phyloP scores from a whole-genome alignment of 1,140 invertebrate species.

The Drosophila trapezifrons region DNA sequence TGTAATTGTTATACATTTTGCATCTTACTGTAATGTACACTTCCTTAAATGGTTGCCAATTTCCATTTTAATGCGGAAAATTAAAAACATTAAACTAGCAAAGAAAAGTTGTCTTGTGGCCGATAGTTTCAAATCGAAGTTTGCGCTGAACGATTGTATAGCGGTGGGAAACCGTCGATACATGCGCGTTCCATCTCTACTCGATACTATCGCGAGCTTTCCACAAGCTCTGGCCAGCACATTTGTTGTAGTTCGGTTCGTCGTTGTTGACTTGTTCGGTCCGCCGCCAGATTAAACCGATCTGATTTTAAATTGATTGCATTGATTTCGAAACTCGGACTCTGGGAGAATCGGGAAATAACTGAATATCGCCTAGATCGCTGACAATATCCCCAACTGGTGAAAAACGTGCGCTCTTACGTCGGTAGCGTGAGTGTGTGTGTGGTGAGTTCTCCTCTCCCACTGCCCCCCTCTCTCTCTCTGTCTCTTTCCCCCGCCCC shows the following conservation, averaged over 20 bases:
- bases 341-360: constrained; percentile 20
- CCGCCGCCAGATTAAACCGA: constrained; percentile 26
- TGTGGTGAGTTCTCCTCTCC: constrained; percentile 70
- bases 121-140: neutral
- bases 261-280: constrained; percentile 25
- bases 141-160: neutral
- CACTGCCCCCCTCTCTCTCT: constrained; percentile 21
- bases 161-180: neutral
- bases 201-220: neutral
- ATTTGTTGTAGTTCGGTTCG: constrained; percentile 26
- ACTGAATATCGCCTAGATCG: constrained; percentile 7
- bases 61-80: too few species aligned
- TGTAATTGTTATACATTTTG: neutral
- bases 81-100: too few species aligned
- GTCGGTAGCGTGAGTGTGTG: constrained; percentile 54
- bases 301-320: constrained; percentile 19
- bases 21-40: too few species aligned
- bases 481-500: neutral
- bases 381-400: constrained; percentile 1
- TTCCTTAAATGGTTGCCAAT: too few species aligned
- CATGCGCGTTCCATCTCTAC: neutral
- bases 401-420: constrained; percentile 66
- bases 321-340: constrained; percentile 33
- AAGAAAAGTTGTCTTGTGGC: neutral
- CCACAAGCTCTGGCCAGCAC: constrained; percentile 13